Conservation (phyloP, 2,888 invertebrate genomes). For the Eilema sororculum region DNA sequence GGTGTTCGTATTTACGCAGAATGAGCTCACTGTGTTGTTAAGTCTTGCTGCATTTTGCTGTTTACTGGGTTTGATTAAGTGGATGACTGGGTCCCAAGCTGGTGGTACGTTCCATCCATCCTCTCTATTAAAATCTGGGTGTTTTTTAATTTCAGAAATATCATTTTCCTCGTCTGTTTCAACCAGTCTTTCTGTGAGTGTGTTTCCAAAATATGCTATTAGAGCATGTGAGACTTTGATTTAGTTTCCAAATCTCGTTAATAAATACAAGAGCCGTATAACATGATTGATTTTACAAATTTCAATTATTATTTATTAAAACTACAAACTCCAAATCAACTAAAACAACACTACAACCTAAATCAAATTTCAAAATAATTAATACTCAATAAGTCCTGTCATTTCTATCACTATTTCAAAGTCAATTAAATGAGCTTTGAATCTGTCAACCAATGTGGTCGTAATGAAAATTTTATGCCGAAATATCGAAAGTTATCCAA, state of each 20-base stretch:
- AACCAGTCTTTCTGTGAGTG: background rate
- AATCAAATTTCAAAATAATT: constrained; percentile 32
- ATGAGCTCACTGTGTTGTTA: too few species aligned
- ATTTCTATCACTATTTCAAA: constrained; percentile 41
- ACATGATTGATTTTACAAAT: too few species aligned
- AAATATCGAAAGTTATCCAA: constrained; percentile 41
- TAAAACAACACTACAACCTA: constrained; percentile 1
- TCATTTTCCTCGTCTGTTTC: background rate
- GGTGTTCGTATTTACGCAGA: too few species aligned
- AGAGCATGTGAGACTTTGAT: too few species aligned
- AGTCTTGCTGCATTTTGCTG: too few species aligned
- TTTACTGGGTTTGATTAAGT: too few species aligned
- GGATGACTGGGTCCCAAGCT: too few species aligned
- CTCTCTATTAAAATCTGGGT: too few species aligned
- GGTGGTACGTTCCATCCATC: too few species aligned
- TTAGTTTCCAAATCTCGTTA: too few species aligned
- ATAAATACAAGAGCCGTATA: too few species aligned
- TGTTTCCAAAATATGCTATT: background rate
- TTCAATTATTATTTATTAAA: background rate
- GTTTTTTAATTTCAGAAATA: too few species aligned
- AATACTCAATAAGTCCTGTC: constrained; percentile 39
- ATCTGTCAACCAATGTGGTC: constrained; percentile 48
- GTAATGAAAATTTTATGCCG: constrained; percentile 48
- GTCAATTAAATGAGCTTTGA: constrained; percentile 60
- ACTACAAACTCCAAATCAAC: background rate